Conservation (phyloP, 2,113 vertebrate species). For the Saccopteryx bilineata region DNA sequence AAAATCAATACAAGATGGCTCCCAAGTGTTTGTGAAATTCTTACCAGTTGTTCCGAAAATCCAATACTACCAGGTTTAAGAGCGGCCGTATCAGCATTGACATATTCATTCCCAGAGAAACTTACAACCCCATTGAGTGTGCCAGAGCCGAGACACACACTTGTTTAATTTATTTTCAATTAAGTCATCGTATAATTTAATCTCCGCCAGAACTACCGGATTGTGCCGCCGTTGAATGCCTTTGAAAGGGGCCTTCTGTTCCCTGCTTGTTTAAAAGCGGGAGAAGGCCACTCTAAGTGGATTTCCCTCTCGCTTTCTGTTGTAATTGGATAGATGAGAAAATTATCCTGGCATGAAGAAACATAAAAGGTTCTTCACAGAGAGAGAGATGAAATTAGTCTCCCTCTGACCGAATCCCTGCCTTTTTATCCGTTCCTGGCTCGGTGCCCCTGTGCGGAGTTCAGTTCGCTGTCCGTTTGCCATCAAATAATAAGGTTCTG, state of each 20-base stretch:
- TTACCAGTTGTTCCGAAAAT: conserved; percentile 73
- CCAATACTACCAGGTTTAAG: conserved; percentile 71
- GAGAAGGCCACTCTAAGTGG: conserved; percentile 52
- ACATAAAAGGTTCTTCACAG: background rate
- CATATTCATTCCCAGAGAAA: conserved; percentile 70
- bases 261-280: conserved; percentile 69
- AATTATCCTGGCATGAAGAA: conserved; percentile 44
- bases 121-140: conserved; percentile 76
- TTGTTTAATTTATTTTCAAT: conserved; percentile 83
- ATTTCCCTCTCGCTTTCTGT: conserved; percentile 51
- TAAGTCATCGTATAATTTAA: conserved; percentile 79
- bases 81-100: conserved; percentile 61
- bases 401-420: conserved; percentile 32
- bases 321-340: conserved; percentile 15
- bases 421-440: background rate
- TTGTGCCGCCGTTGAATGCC: conserved; percentile 66
- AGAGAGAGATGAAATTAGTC: conserved; percentile 58
- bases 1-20: conserved; percentile 47
- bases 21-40: conserved; percentile 71
- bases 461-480: background rate
- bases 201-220: conserved; percentile 65
- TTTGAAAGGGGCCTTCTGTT: conserved; percentile 34
- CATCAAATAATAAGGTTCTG: background rate
- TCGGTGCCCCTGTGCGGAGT: background rate
- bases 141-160: conserved; percentile 60